These are phyloP conservation scores for Heliconius eleuchia DNA, from an alignment of 1,140 invertebrate genomes.

Conservation along the genomic window DNA sequence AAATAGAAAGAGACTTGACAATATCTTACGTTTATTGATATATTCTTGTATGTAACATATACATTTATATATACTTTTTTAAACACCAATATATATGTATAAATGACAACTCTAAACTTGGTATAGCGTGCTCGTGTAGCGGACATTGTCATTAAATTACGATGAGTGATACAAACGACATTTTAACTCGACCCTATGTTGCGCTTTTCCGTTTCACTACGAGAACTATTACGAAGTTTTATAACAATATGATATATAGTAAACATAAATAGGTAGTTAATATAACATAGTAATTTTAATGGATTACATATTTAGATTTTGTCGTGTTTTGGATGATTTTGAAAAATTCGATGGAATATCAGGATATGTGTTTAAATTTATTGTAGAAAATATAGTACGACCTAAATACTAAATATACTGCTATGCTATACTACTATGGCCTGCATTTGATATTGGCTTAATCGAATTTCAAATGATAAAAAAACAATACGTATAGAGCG, in stretches of 20 bases:
- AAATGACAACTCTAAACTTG: constrained; percentile 10
- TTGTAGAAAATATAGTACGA: neutral
- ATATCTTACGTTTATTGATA: too few species aligned
- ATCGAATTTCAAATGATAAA: too few species aligned
- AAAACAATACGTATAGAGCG: too few species aligned
- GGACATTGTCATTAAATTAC: constrained; percentile 35
- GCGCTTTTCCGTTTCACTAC: constrained; percentile 24
- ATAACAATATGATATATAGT: constrained; percentile 11
- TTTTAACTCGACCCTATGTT: constrained; percentile 39
- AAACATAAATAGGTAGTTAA: neutral
- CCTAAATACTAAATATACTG: too few species aligned
- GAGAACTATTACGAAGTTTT: constrained; percentile 24
- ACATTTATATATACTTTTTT: neutral
- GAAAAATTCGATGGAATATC: neutral
- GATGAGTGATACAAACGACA: constrained; percentile 43
- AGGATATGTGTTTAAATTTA: neutral
- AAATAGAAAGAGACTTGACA: too few species aligned
- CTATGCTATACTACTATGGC: too few species aligned
- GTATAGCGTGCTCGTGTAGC: constrained; percentile 21
- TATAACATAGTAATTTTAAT: neutral
- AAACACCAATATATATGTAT: neutral
- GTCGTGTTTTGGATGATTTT: too few species aligned
- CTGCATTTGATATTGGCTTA: too few species aligned
- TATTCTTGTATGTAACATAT: neutral
- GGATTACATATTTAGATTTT: neutral